A percentile compares a stretch with the other conserved stretches of the same genome.
These are phyloP conservation scores for Fregata magnificens DNA, from an alignment of 2,113 vertebrate species.

Conservation along the genomic window DNA sequence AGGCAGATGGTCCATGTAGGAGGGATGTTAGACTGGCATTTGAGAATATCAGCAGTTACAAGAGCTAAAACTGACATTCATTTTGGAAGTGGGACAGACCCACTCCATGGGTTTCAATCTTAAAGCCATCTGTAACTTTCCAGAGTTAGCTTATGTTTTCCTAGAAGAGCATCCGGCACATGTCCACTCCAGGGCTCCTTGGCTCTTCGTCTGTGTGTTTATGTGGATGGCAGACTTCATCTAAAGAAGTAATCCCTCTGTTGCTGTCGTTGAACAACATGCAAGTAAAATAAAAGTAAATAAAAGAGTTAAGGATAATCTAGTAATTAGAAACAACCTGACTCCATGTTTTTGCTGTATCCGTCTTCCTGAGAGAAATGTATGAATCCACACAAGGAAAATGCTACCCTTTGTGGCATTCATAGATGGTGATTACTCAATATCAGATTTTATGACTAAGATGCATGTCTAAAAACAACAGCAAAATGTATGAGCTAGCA, in stretches of 20 bases:
- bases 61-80: background rate
- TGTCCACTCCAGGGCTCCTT: background rate
- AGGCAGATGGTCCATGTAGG: background rate
- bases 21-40: background rate
- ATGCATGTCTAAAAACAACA: background rate
- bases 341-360: background rate
- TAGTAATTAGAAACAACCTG: background rate
- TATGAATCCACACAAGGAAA: background rate
- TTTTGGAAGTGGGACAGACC: background rate
- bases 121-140: background rate
- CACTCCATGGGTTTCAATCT: background rate
- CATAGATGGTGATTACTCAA: background rate
- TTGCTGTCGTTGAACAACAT: background rate
- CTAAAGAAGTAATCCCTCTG: background rate
- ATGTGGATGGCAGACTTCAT: background rate
- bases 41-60: background rate
- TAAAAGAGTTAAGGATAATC: background rate
- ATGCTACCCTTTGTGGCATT: background rate
- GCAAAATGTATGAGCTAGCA: background rate
- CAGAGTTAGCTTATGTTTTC: background rate
- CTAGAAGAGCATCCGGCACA: background rate
- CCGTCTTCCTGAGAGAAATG: background rate
- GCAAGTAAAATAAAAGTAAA: no score
- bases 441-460: background rate
- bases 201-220: background rate